phyloP scores from a whole-genome alignment of 2,113 vertebrate genomes.

The Nibea coibor region DNA sequence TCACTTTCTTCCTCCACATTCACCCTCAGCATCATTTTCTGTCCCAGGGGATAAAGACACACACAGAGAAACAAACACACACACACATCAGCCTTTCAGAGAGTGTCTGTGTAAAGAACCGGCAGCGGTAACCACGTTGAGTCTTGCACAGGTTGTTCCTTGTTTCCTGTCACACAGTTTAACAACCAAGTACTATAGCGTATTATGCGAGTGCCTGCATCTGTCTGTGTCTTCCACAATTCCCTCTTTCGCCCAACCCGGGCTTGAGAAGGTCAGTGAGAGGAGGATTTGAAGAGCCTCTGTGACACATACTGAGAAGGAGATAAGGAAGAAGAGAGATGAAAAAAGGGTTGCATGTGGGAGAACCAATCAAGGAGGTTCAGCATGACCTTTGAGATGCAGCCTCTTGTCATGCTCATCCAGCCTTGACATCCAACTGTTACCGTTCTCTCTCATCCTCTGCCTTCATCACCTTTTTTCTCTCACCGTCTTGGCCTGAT shows the following conservation, averaged over 20 bases:
- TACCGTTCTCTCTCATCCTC: neutral
- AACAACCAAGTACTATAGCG: neutral
- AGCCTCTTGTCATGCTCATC: slow-evolving; percentile 49
- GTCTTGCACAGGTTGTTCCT: neutral
- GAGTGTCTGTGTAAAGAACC: neutral
- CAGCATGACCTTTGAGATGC: slow-evolving; percentile 53
- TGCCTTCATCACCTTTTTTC: slow-evolving; percentile 1
- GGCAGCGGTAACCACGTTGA: neutral
- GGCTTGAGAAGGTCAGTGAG: slow-evolving; percentile 36
- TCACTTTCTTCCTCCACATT: slow-evolving; percentile 15
- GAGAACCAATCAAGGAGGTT: slow-evolving; percentile 58
- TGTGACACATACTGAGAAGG: slow-evolving; percentile 33
- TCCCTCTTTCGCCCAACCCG: slow-evolving; percentile 18
- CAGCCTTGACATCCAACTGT: slow-evolving; percentile 28
- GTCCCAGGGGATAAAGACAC: slow-evolving; percentile 1
- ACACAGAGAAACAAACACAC: slow-evolving; percentile 5
- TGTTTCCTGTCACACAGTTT: slow-evolving; percentile 2
- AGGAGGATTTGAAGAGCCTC: slow-evolving; percentile 12
- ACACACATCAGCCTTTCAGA: slow-evolving; percentile 11
- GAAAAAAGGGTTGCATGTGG: slow-evolving; percentile 9
- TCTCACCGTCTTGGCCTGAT: neutral
- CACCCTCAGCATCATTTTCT: neutral
- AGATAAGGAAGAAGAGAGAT: slow-evolving; percentile 19
- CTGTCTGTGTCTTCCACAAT: neutral
- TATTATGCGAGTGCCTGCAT: neutral